phyloP scores from a whole-genome alignment of 1,140 invertebrate genomes.

The Camponotus pennsylvanicus region DNA sequence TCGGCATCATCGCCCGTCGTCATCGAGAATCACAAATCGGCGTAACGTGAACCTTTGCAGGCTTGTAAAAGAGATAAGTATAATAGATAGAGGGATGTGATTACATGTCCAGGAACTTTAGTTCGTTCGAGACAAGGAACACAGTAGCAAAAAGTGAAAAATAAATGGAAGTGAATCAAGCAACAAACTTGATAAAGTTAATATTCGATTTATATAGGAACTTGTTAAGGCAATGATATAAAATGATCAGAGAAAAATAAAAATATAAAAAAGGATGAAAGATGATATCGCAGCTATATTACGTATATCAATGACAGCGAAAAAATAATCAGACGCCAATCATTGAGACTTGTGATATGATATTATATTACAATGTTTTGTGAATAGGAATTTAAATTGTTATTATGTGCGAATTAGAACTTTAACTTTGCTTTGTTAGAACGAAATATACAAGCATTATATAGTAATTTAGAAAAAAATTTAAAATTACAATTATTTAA shows the following conservation, averaged over 20 bases:
- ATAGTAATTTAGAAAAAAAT: neutral
- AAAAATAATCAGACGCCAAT: neutral
- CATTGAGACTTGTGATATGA: neutral
- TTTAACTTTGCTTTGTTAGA: neutral
- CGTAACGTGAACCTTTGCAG: slow-evolving; percentile 35
- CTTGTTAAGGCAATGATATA: neutral
- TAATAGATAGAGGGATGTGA: slow-evolving; percentile 29
- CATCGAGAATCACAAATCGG: slow-evolving; percentile 49
- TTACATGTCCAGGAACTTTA: slow-evolving; percentile 10
- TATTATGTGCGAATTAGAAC: neutral
- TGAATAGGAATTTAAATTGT: slow-evolving; percentile 10
- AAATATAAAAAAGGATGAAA: neutral
- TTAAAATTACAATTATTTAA: neutral
- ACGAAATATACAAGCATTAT: neutral
- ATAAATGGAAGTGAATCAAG: slow-evolving; percentile 5
- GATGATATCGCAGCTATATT: neutral
- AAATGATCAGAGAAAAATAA: neutral
- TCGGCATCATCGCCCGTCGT: slow-evolving; percentile 61
- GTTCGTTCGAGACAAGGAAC: slow-evolving; percentile 13
- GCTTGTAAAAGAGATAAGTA: slow-evolving; percentile 25
- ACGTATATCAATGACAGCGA: neutral
- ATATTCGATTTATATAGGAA: neutral
- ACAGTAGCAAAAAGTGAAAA: slow-evolving; percentile 17
- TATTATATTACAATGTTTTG: neutral
- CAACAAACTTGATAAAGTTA: neutral